Evolutionary conservation across 2,888 invertebrate genomes (phyloP).

Genomic region (Drosophila cognata): DNA sequence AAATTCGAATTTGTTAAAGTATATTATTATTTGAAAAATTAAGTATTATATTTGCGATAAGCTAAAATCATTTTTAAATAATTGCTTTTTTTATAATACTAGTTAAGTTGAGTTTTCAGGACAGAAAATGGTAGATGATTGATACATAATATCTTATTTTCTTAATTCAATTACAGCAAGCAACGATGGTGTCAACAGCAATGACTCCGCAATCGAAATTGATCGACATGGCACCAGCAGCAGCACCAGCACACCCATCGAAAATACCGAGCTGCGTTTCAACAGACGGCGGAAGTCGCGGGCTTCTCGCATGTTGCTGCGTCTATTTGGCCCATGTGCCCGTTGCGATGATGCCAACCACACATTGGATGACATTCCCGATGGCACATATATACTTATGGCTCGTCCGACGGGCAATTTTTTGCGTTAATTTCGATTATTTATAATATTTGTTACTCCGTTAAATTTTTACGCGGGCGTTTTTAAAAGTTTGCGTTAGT

Average conservation of each 20-base stretch:
- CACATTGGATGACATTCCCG: conserved; percentile 53
- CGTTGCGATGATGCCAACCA: conserved; percentile 73
- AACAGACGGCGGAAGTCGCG: conserved; percentile 55
- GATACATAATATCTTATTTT: not conserved
- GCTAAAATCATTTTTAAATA: not conserved
- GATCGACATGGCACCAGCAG: conserved; percentile 56
- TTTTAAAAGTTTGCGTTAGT: conserved; percentile 11
- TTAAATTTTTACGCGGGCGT: conserved; percentile 32
- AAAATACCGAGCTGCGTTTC: not conserved
- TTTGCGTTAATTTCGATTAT: conserved; percentile 36
- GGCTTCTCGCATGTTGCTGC: conserved; percentile 70
- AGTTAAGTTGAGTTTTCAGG: not conserved
- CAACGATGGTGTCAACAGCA: conserved; percentile 43
- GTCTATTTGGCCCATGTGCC: conserved; percentile 78
- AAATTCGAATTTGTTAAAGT: not conserved
- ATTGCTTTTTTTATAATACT: not conserved
- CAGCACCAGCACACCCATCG: conserved; percentile 17
- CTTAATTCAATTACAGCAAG: conserved; percentile 2
- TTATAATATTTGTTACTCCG: conserved; percentile 11
- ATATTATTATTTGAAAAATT: not conserved
- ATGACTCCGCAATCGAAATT: conserved; percentile 82
- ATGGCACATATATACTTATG: conserved; percentile 73
- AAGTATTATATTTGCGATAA: not conserved
- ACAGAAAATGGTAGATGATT: not conserved
- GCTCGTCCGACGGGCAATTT: conserved; percentile 36